A percentile compares a stretch with the other conserved stretches of the same genome.
Evolutionary conservation across 2,888 invertebrate species (phyloP).

Genomic region (Seira musarum): DNA sequence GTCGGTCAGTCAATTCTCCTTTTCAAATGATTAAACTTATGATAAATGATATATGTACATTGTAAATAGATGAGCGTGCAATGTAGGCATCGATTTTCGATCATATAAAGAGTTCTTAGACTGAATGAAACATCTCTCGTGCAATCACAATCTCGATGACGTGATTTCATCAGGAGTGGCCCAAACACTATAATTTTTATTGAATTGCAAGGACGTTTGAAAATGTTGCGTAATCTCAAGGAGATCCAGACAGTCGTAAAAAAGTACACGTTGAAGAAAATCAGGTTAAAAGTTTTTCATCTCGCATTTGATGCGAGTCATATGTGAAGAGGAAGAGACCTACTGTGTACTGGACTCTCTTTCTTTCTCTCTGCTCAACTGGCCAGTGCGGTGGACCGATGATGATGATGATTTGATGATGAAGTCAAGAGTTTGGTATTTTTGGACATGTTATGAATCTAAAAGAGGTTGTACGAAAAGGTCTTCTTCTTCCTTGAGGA

Average conservation of each 20-base stretch:
- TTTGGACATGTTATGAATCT: slow-evolving; percentile 4
- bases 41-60: no score
- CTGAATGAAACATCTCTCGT: neutral
- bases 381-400: no score
- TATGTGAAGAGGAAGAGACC: no score
- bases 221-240: neutral
- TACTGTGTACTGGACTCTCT: no score
- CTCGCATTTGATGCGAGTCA: no score
- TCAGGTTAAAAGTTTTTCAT: no score
- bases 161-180: neutral
- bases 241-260: neutral
- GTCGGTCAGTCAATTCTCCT: no score
- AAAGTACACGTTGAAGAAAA: no score
- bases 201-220: neutral
- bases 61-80: no score
- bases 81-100: neutral
- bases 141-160: neutral
- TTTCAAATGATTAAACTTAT: no score
- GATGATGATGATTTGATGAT: no score
- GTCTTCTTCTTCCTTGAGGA: neutral
- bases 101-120: neutral
- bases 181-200: neutral
- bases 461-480: neutral
- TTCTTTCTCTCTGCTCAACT: no score
- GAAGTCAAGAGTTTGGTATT: neutral